Base-by-base conservation (phyloP, 2,797 vertebrate genomes). In the Geotrypetes seraphini region DNA sequence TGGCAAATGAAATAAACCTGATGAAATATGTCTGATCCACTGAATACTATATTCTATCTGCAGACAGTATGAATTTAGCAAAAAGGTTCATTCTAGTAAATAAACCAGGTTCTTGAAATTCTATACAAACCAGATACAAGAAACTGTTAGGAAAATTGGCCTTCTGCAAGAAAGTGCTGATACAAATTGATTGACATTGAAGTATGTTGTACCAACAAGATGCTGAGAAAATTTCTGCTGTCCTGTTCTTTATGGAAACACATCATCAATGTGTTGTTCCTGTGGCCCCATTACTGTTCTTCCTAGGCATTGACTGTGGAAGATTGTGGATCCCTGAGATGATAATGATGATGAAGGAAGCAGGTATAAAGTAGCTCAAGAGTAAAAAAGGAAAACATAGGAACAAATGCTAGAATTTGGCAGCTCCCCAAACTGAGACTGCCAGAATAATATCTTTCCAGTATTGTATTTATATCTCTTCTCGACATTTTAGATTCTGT, bases 101-200 rank as follows among this genome's bases (percentile, higher is more conserved):
- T 38, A 30, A 38, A 39, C 23, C 14, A 39, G 22, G 22, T 25
- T 39, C 28, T 31, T 39, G 19, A 23, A 25, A 39, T 31, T 39
- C 36, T 31, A 22, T 15, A 7, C 22, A 19, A 20, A 13, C n/a
- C 28, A 10, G 14, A 31, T 20, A 25, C 22, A 31, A 31, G 30
- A 36, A 31, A 31, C 15, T 28, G 25, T 25, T 31, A 12, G 22
- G 28, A 16, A 39, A 31, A 31, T 12, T 18, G 28, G 17, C 36
- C 28, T 31, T n/a, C 22, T 31, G 20, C 36, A 25, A 19, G 31
- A 31, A 39, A 15, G 36, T 25, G 22, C n/a, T 31, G 31, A 28
- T 31, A 31, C 12, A 21, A 31, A 31, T 31, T 21, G 19, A 30
- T 15, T 31, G 19, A 18, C 14, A 5, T 28, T 10, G 11, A 16